A percentile compares a stretch with the other conserved stretches of the same genome.
These are phyloP conservation scores for Hycleus cichorii DNA, from an alignment of 1,140 invertebrate genomes.

Conservation along the genomic window DNA sequence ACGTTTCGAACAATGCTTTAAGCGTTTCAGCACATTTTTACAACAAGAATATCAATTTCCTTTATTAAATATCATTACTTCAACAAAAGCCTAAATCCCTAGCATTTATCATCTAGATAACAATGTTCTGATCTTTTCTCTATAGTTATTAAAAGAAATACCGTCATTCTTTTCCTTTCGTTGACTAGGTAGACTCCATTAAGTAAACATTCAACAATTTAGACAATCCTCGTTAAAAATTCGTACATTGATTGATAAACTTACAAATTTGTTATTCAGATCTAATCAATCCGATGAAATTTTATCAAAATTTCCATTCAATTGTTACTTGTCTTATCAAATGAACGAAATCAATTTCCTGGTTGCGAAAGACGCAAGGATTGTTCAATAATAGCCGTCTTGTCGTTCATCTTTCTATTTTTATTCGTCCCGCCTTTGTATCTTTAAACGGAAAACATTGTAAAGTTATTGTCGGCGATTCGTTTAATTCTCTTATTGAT, in stretches of 20 bases:
- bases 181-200: no score
- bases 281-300: no score
- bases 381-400: constrained; percentile 5
- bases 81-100: constrained; percentile 26
- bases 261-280: no score
- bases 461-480: no score
- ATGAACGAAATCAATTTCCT: constrained; percentile 1
- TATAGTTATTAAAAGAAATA: constrained; percentile 5
- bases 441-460: no score
- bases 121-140: constrained; percentile 15
- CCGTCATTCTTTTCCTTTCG: no score
- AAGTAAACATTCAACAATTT: no score
- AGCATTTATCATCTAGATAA: constrained; percentile 28
- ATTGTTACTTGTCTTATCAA: no score
- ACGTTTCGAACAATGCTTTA: constrained; percentile 13
- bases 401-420: neutral
- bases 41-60: constrained; percentile 29
- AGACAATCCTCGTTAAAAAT: no score
- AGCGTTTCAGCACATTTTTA: constrained; percentile 26
- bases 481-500: no score
- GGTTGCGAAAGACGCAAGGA: neutral
- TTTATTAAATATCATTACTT: constrained; percentile 31
- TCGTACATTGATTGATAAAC: no score
- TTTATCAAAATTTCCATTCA: no score
- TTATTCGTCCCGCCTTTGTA: neutral